A percentile compares a stretch with the other conserved stretches of the same genome.
These are phyloP conservation scores for Eurytoma californica DNA, from an alignment of 2,888 invertebrate species.

Conservation along the genomic window DNA sequence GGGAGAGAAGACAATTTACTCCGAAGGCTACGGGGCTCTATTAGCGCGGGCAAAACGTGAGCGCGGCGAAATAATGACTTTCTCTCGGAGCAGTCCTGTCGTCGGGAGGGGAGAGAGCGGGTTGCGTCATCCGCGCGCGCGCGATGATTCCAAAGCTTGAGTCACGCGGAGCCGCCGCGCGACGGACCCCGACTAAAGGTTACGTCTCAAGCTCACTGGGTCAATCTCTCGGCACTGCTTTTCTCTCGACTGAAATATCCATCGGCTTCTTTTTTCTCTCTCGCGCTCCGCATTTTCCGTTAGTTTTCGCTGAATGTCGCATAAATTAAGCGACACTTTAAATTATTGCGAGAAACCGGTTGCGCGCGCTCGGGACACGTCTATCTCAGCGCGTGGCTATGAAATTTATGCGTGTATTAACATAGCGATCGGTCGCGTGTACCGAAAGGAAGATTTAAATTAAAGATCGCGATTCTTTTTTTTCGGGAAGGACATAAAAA, in stretches of 20 bases:
- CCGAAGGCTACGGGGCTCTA: constrained; percentile 74
- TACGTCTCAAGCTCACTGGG: constrained; percentile 74
- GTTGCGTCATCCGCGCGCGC: constrained; percentile 63
- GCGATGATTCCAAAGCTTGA: constrained; percentile 63
- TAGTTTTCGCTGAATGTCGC: too few relatives aligned
- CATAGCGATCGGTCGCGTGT: too few relatives aligned
- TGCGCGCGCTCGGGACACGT: too few relatives aligned
- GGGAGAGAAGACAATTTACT: constrained; percentile 73
- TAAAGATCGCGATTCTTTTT: too few relatives aligned
- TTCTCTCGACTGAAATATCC: not conserved
- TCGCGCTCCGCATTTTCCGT: too few relatives aligned
- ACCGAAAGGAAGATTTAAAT: too few relatives aligned
- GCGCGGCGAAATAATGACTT: constrained; percentile 72
- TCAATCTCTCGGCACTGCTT: constrained; percentile 61
- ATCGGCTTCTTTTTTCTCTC: not conserved
- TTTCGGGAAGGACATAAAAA: too few relatives aligned
- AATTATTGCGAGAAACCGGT: too few relatives aligned
- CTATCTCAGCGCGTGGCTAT: too few relatives aligned
- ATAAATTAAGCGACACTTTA: too few relatives aligned
- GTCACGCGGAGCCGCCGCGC: constrained; percentile 57
- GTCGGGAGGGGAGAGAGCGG: constrained; percentile 54
- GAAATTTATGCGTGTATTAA: too few relatives aligned
- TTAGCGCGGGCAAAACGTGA: constrained; percentile 69
- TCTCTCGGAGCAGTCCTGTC: constrained; percentile 61
- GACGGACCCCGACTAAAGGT: constrained; percentile 68